phyloP scores from a whole-genome alignment of 1,140 invertebrate genomes.

The Lasaia peninsularis region DNA sequence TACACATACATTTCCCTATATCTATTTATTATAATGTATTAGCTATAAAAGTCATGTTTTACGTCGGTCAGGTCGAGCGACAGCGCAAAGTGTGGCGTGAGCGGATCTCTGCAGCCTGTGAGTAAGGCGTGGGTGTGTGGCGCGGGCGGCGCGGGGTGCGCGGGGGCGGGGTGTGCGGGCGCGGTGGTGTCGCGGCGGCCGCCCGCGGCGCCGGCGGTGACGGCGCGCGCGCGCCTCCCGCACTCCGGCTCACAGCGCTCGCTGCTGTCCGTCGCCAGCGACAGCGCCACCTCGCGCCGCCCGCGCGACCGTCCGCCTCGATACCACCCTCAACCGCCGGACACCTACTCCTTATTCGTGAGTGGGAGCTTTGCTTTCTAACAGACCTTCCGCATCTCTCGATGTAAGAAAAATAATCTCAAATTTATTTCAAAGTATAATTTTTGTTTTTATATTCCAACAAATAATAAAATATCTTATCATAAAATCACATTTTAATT shows the following conservation, averaged over 20 bases:
- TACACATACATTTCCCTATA: too few relatives aligned
- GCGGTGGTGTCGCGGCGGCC: slow-evolving; percentile 35
- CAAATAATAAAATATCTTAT: too few relatives aligned
- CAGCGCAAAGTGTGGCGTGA: slow-evolving; percentile 68
- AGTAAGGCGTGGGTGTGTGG: slow-evolving; percentile 63
- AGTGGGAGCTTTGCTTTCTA: slow-evolving; percentile 76
- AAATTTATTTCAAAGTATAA: not conserved
- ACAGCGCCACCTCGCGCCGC: slow-evolving; percentile 67
- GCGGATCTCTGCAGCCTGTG: slow-evolving; percentile 60
- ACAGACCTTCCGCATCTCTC: slow-evolving; percentile 57
- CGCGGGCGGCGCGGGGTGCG: slow-evolving; percentile 33
- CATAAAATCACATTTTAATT: not conserved
- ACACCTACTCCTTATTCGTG: slow-evolving; percentile 75
- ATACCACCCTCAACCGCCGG: slow-evolving; percentile 51
- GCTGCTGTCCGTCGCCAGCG: slow-evolving; percentile 70
- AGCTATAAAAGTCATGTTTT: too few relatives aligned
- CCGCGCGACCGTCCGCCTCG: slow-evolving; percentile 55
- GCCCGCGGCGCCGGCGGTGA: slow-evolving; percentile 38
- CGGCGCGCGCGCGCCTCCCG: slow-evolving; percentile 34
- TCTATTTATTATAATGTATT: too few relatives aligned
- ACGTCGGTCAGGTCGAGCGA: slow-evolving; percentile 61
- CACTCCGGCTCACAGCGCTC: slow-evolving; percentile 60
- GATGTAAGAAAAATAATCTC: slow-evolving; percentile 24
- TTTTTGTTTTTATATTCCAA: too few relatives aligned
- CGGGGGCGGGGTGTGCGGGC: slow-evolving; percentile 30